These are phyloP conservation scores for Phalloptychus januarius DNA, from an alignment of 2,797 vertebrate genomes.

Conservation along the genomic window DNA sequence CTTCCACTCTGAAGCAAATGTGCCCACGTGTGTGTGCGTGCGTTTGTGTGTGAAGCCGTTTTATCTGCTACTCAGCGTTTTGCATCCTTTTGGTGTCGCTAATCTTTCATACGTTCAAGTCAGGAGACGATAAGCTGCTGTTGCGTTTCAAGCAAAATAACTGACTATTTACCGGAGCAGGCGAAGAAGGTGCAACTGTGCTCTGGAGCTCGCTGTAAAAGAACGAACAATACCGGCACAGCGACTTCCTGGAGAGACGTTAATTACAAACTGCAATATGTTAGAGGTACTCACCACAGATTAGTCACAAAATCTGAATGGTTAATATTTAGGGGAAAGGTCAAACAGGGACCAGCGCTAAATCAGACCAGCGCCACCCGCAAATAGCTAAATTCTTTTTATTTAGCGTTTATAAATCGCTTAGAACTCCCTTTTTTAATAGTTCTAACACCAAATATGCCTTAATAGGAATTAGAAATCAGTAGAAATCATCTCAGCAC, in stretches of 20 bases:
- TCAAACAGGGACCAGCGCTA: no score
- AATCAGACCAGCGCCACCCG: no score
- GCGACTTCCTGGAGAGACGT: neutral
- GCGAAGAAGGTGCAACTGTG: neutral
- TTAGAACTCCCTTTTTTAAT: neutral
- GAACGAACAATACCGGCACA: neutral
- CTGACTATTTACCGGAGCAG: constrained; percentile 23
- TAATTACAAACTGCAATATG: neutral
- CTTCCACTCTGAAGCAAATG: constrained; percentile 12
- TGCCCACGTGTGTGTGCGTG: neutral
- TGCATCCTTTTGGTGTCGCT: constrained; percentile 17
- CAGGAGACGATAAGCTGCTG: constrained; percentile 26
- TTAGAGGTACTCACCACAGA: neutral
- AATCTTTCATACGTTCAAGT: constrained; percentile 40
- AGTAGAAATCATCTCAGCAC: neutral
- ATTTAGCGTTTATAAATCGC: no score
- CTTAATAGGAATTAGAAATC: neutral
- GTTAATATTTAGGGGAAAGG: neutral
- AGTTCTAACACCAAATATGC: neutral
- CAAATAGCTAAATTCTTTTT: no score
- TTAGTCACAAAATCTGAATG: neutral
- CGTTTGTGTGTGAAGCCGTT: neutral
- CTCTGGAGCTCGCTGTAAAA: neutral
- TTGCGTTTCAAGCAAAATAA: constrained; percentile 31
- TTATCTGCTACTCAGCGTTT: constrained; percentile 41